phyloP scores from a whole-genome alignment of 2,888 invertebrate species.

The Liposcelis brunnea region DNA sequence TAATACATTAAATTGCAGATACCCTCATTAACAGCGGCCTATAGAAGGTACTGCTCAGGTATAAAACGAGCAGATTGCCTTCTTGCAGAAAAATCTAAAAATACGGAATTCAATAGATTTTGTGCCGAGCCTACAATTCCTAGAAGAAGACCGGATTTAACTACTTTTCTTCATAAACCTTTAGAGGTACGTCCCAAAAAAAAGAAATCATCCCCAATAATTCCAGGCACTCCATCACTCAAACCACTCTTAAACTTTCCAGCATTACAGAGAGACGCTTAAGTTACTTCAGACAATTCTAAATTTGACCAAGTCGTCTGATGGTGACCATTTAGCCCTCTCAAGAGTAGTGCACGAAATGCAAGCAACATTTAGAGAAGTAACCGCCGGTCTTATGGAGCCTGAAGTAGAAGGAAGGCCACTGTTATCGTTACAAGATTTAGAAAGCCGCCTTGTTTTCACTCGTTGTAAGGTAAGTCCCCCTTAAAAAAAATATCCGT shows the following conservation, averaged over 20 bases:
- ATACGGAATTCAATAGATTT: constrained; percentile 62
- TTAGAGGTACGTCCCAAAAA: constrained; percentile 33
- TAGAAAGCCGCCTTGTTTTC: constrained; percentile 75
- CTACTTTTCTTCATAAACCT: constrained; percentile 68
- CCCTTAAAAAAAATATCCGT: constrained; percentile 1
- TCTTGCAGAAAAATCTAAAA: constrained; percentile 41
- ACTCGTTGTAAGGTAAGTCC: constrained; percentile 62
- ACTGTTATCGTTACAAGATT: constrained; percentile 60
- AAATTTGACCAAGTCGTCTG: constrained; percentile 29
- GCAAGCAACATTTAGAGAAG: constrained; percentile 47
- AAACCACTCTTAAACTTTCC: no score
- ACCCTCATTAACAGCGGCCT: constrained; percentile 54
- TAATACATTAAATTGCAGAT: constrained; percentile 24
- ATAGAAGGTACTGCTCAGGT: constrained; percentile 67
- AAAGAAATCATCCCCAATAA: no score
- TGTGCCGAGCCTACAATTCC: constrained; percentile 68
- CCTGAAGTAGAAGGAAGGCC: constrained; percentile 69
- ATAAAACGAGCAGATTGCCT: constrained; percentile 74
- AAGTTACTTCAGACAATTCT: constrained; percentile 38
- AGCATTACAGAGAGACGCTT: constrained; percentile 49
- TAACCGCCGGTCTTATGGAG: constrained; percentile 73
- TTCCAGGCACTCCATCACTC: no score
- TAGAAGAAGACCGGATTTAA: constrained; percentile 64
- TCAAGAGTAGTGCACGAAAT: constrained; percentile 30
- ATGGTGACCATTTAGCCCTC: constrained; percentile 31